These are phyloP conservation scores for Parus major DNA, from an alignment of 2,113 vertebrate genomes.

Conservation along the genomic window DNA sequence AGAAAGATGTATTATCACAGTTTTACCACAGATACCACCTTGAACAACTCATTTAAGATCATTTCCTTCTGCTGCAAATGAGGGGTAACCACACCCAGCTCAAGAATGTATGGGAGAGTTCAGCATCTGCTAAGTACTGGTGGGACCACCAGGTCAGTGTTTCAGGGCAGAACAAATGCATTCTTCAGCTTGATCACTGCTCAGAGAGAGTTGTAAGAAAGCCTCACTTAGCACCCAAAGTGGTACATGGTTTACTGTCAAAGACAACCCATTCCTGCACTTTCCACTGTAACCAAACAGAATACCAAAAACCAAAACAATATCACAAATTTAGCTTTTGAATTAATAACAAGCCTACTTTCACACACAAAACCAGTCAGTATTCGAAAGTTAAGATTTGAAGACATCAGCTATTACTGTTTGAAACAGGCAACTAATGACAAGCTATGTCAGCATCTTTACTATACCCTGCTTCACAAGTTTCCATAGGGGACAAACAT, in stretches of 20 bases:
- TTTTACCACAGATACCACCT: neutral
- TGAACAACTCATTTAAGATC: neutral
- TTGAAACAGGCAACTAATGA: neutral
- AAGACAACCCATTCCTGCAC: neutral
- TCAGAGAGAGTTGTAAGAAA: neutral
- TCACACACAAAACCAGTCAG: neutral
- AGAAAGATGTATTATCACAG: neutral
- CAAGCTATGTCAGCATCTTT: neutral
- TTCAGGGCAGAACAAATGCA: neutral
- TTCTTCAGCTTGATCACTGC: neutral
- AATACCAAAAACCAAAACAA: neutral
- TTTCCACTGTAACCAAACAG: neutral
- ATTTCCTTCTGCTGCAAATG: neutral
- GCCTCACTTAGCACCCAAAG: neutral
- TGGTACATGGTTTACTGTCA: neutral
- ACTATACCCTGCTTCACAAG: neutral
- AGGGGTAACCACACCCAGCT: neutral
- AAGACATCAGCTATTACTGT: neutral
- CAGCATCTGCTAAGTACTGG: neutral
- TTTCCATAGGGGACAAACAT: neutral
- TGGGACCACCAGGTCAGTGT: neutral
- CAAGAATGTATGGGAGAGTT: fast-evolving
- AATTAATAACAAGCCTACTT: neutral
- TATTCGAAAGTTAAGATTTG: neutral
- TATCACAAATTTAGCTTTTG: neutral